Evolutionary conservation across 2,113 vertebrate species (phyloP).

Genomic region (Archocentrus centrarchus): DNA sequence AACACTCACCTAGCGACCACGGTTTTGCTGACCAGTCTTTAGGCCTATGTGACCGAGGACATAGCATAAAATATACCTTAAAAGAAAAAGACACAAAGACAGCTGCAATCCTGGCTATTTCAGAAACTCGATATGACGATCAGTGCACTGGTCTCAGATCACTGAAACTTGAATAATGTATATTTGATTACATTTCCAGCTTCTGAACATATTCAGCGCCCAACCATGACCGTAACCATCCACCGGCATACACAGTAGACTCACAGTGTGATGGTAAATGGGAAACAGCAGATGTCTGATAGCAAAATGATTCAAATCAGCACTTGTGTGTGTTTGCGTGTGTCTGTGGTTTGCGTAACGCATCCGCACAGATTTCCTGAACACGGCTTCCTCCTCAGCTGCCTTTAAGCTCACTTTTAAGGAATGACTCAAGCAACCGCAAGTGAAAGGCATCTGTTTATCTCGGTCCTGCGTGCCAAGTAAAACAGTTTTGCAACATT

Average conservation of each 20-base stretch:
- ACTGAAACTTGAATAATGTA: not conserved
- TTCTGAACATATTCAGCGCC: not conserved
- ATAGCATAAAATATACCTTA: not conserved
- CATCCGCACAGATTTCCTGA: slow-evolving; percentile 17
- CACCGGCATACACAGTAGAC: not conserved
- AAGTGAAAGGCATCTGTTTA: slow-evolving; percentile 12
- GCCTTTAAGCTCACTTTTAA: slow-evolving; percentile 6
- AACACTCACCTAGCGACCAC: too few species aligned
- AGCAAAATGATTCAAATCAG: slow-evolving; percentile 11
- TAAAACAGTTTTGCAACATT: not conserved
- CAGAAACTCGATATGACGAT: not conserved
- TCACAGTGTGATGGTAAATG: not conserved
- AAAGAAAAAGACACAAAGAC: not conserved
- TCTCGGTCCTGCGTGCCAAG: not conserved
- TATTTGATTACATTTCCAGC: not conserved
- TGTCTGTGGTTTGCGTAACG: slow-evolving; percentile 16
- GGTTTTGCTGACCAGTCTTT: too few species aligned
- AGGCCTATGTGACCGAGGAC: too few species aligned
- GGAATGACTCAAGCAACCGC: not conserved
- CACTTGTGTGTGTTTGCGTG: slow-evolving; percentile 2
- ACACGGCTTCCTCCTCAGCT: not conserved
- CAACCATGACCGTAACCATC: not conserved
- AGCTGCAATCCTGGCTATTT: not conserved
- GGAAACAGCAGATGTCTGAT: slow-evolving; percentile 30
- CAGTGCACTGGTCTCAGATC: not conserved